phyloP scores from a whole-genome alignment of 2,113 vertebrate species.

The Nycticebus coucang region DNA sequence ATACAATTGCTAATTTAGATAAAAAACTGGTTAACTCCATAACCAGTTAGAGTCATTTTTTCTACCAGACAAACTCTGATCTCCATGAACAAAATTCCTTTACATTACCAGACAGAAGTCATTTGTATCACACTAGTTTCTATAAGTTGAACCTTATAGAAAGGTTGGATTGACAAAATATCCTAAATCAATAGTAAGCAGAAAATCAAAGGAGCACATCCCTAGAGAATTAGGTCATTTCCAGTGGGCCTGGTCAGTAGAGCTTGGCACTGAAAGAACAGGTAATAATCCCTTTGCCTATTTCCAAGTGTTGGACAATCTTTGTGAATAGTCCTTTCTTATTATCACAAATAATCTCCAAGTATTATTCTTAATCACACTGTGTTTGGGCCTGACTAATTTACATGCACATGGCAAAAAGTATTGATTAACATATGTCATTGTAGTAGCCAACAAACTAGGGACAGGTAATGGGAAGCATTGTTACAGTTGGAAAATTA shows the following conservation, averaged over 20 bases:
- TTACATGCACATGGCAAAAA: neutral
- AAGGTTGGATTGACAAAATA: neutral
- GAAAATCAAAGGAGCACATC: neutral
- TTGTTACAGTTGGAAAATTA: neutral
- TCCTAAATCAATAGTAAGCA: neutral
- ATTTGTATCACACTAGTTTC: neutral
- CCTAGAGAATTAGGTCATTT: neutral
- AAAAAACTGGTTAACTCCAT: neutral
- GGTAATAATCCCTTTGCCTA: neutral
- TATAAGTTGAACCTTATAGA: neutral
- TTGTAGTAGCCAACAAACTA: neutral
- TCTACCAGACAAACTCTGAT: neutral
- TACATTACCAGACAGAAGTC: neutral
- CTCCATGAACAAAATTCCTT: neutral
- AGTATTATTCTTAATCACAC: neutral
- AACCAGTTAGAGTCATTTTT: neutral
- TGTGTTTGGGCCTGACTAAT: neutral
- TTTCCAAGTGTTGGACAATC: neutral
- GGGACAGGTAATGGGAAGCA: neutral
- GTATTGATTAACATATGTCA: neutral
- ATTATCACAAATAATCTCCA: neutral
- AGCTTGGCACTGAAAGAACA: neutral
- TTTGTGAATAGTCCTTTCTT: neutral
- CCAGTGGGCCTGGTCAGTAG: neutral
- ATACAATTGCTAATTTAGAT: neutral